A percentile compares a stretch with the other conserved stretches of the same genome.
Conservation (phyloP, 2,888 invertebrate genomes). For the Aleiodes leptofemur region DNA sequence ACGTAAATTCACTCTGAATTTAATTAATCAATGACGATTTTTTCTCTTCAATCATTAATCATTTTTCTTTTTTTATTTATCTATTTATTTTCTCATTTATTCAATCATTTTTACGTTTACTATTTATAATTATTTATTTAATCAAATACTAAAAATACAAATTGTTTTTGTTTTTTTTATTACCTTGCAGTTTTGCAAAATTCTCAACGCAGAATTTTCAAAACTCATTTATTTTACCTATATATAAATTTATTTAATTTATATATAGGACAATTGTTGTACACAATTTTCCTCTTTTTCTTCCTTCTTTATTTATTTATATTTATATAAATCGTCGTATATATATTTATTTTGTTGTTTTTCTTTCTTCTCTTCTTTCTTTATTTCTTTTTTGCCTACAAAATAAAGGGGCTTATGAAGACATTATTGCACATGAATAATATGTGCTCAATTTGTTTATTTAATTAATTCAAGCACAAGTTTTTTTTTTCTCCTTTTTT, state of each 20-base stretch:
- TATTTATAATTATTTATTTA: constrained; percentile 54
- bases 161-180: constrained; percentile 56
- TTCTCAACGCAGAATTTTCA: background rate
- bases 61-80: constrained; percentile 1
- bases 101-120: constrained; percentile 33
- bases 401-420: constrained; percentile 69
- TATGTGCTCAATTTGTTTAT: constrained; percentile 18
- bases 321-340: constrained; percentile 46
- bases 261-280: constrained; percentile 21
- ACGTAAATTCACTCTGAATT: constrained; percentile 18
- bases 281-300: constrained; percentile 54
- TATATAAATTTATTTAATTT: constrained; percentile 17
- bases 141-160: constrained; percentile 75
- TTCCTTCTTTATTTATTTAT: background rate
- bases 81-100: background rate
- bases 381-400: constrained; percentile 65
- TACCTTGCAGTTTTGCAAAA: constrained; percentile 2
- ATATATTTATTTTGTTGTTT: constrained; percentile 59
- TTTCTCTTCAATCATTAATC: constrained; percentile 46
- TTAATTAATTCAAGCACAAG: constrained; percentile 28
- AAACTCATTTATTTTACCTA: constrained; percentile 1
- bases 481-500: constrained; percentile 40
- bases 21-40: constrained; percentile 35
- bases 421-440: constrained; percentile 53
- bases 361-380: too few species aligned